Conservation (phyloP, 2,797 vertebrate species). For the Pterois miles region DNA sequence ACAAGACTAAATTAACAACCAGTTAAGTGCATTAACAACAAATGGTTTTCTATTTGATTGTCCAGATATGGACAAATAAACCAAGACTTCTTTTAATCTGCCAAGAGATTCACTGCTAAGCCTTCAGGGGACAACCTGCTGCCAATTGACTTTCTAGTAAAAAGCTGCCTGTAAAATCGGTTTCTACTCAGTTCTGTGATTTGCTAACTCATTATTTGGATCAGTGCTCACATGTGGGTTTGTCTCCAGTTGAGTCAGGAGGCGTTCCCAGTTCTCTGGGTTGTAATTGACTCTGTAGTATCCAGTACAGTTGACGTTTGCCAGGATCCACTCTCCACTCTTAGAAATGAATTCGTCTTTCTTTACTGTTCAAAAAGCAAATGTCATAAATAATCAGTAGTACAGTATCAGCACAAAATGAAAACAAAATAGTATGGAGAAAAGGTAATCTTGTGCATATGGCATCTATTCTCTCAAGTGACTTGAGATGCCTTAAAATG, state of each 20-base stretch:
- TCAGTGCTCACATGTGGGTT: constrained; percentile 66
- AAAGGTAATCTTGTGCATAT: not conserved
- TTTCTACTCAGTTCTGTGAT: not conserved
- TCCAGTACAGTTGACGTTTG: constrained; percentile 76
- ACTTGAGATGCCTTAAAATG: not conserved
- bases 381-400: not conserved
- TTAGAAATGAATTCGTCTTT: constrained; percentile 40
- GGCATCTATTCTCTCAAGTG: not conserved
- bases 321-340: constrained; percentile 78
- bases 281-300: constrained; percentile 86
- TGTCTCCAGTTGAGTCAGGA: constrained; percentile 73
- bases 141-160: not conserved
- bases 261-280: constrained; percentile 79
- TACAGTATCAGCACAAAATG: not conserved
- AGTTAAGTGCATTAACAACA: not conserved
- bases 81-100: not conserved
- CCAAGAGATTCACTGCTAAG: not conserved
- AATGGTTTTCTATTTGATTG: not conserved
- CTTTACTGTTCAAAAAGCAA: constrained; percentile 27
- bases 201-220: not conserved
- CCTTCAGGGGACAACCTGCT: not conserved
- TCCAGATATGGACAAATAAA: not conserved
- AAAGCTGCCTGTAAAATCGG: not conserved
- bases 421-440: not conserved
- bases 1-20: not conserved